These are phyloP conservation scores for Neostethus bicornis DNA, from an alignment of 2,797 vertebrate genomes.

Conservation along the genomic window DNA sequence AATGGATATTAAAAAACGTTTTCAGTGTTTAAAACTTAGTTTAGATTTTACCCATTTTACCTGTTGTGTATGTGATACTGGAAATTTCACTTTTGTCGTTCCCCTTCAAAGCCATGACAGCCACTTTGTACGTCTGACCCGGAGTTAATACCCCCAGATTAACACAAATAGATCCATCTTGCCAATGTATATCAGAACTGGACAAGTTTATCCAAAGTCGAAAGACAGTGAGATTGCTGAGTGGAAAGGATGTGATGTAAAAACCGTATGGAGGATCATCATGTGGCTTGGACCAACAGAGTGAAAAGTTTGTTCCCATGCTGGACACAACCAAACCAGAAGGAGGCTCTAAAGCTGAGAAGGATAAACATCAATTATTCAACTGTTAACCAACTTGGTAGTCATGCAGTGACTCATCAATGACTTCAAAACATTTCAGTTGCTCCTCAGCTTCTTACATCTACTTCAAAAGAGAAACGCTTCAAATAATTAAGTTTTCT, in stretches of 20 bases:
- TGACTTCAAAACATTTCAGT: not conserved
- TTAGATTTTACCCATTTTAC: constrained; percentile 63
- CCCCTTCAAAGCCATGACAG: constrained; percentile 77
- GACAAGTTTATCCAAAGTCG: constrained; percentile 66
- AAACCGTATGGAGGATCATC: constrained; percentile 69
- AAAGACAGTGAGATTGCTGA: constrained; percentile 18
- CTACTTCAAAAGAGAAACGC: not conserved
- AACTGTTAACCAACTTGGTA: not conserved
- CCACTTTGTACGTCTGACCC: constrained; percentile 83
- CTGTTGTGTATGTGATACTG: constrained; percentile 79
- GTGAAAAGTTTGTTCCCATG: constrained; percentile 70
- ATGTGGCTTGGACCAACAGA: constrained; percentile 77
- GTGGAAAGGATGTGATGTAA: constrained; percentile 70
- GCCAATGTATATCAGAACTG: constrained; percentile 56
- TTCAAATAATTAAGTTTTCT: no score
- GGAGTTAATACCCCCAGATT: constrained; percentile 77
- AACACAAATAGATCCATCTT: constrained; percentile 72
- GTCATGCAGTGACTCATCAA: not conserved
- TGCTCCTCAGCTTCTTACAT: not conserved
- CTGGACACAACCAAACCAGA: constrained; percentile 69
- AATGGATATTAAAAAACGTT: not conserved
- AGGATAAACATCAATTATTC: constrained; percentile 21
- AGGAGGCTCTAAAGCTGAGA: constrained; percentile 80
- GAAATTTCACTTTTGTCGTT: constrained; percentile 79
- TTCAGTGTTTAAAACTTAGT: not conserved